Conservation (phyloP, 2,888 invertebrate genomes). For the Nephrotoma flavescens region DNA sequence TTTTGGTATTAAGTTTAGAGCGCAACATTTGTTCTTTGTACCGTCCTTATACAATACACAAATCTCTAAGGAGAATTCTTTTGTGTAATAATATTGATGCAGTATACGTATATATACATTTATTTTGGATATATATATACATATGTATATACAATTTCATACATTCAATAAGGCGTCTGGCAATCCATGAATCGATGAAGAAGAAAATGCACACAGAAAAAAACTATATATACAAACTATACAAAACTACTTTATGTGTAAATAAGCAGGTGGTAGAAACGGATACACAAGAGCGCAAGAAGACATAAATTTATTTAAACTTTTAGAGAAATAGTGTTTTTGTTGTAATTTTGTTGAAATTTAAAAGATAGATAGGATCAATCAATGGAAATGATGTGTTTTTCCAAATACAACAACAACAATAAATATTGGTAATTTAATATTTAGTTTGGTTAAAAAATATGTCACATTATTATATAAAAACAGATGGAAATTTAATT, state of each 20-base stretch:
- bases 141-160: neutral
- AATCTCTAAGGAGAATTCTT: neutral
- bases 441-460: neutral
- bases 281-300: conserved; percentile 1
- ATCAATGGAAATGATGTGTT: neutral
- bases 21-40: neutral
- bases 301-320: neutral
- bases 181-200: neutral
- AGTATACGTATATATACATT: neutral
- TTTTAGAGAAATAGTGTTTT: neutral
- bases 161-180: neutral
- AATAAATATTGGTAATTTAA: neutral
- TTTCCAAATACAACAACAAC: neutral
- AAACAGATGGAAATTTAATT: neutral
- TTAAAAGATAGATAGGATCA: neutral
- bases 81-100: neutral
- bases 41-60: neutral
- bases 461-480: neutral
- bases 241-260: neutral
- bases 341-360: neutral
- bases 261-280: conserved; percentile 4
- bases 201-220: neutral
- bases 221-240: neutral
- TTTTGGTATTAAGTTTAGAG: neutral
- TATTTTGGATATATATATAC: neutral